Base-by-base conservation (phyloP, 2,888 invertebrate genomes). In the Cyclophora punctaria region DNA sequence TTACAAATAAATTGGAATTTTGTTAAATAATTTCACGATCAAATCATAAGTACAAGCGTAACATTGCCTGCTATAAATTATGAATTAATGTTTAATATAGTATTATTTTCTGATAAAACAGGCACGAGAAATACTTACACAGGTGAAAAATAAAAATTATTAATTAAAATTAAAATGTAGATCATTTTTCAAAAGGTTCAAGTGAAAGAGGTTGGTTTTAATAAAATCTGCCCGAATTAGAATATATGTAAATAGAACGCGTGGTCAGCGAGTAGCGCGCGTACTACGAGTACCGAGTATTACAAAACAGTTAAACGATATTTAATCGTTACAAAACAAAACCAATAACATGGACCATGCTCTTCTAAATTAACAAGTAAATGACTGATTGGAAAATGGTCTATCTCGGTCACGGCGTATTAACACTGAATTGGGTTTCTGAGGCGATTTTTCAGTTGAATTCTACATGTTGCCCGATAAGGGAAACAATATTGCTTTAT, bases 351-450 rank as follows among this genome's bases (percentile, higher is more conserved):
- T 85, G 86, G 83, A 73, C 80, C 78, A 73, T 81, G 83, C 78
- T 79, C 82, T 78, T 83, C 79, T 82, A 86, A 86, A 88, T 85
- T 82, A 87, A 83, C 83, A 81, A 79, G 80, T 80, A 82, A 83
- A 83, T 83, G 83, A 82, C 75, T 82, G 83, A 85, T 83, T 85
- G 84, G 80, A 80, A 82, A 80, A 79, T 77, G 75, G 72, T 73
- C 73, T 76, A 73, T 73, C 74, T 78, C 65, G 67, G 87, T 83
- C 80, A 86, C 78, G 86, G 71, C 78, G 74, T 83, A 85, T 87
- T 86, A 87, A 87, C 75, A 78, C 64, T 79, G 80, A 85, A 88
- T 87, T 86, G 83, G 86, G 85, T 86, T 85, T 84, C 74, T 86
- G 80, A 72, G 79, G 74, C 84, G 77, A 73, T 72, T 79, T 77